Evolutionary conservation across 2,888 invertebrate species (phyloP).

Genomic region (Drepanosiphum platanoidis): DNA sequence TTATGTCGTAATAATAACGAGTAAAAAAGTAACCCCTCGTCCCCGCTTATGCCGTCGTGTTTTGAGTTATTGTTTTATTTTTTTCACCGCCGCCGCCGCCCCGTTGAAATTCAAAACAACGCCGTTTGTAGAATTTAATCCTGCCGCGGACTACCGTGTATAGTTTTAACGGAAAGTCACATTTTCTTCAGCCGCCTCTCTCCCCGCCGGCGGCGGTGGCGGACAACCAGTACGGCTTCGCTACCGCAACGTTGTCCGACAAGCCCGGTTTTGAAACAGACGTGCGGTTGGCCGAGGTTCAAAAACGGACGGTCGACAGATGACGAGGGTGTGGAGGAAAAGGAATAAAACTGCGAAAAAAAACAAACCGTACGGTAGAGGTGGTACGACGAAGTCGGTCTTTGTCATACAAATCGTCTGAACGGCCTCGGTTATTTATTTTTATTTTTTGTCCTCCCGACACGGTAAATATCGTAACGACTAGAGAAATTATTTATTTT

Average conservation of each 20-base stretch:
- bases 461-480: not conserved
- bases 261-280: conserved; percentile 29
- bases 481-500: not conserved
- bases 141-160: no score
- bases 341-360: conserved; percentile 14
- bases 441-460: not conserved
- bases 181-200: conserved; percentile 17
- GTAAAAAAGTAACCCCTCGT: no score
- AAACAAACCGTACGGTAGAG: not conserved
- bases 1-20: no score
- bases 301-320: conserved; percentile 37
- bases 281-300: conserved; percentile 23
- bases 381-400: not conserved
- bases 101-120: not conserved
- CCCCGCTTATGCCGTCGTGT: no score
- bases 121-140: not conserved
- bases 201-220: not conserved
- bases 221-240: not conserved
- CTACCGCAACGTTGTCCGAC: conserved; percentile 3
- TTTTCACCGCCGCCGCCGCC: no score
- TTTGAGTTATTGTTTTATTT: no score
- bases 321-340: conserved; percentile 13
- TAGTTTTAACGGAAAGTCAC: not conserved
- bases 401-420: not conserved
- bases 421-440: not conserved